Percentiles rank a stretch among this genome's conserved stretches.
Evolutionary conservation across 92 coral and sea anemone species (phyloP).

Genomic region (Pocillopora meandrina): DNA sequence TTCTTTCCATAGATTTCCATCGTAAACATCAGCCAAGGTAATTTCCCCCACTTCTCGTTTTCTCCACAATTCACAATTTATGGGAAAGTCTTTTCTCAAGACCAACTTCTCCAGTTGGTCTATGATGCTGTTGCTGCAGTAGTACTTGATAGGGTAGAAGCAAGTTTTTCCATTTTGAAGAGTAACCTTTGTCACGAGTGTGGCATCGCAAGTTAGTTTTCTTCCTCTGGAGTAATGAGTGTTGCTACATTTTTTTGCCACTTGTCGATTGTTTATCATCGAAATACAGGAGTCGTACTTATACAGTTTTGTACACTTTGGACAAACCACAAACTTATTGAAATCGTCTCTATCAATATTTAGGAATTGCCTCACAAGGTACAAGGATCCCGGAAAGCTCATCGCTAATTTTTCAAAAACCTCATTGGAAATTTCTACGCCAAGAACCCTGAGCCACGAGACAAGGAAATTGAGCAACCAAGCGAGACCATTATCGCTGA

Average conservation of each 20-base stretch:
- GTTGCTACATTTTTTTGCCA: slow-evolving; percentile 41
- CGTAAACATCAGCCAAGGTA: slow-evolving; percentile 45
- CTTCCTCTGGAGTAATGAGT: slow-evolving; percentile 38
- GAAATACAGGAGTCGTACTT: slow-evolving; percentile 41
- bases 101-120: slow-evolving; percentile 49
- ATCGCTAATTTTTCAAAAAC: slow-evolving; percentile 35
- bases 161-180: slow-evolving; percentile 34
- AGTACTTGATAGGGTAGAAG: slow-evolving; percentile 59
- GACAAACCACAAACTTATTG: slow-evolving; percentile 64
- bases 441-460: slow-evolving; percentile 61
- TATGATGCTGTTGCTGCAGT: slow-evolving; percentile 58
- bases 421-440: slow-evolving; percentile 54
- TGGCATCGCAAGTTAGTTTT: slow-evolving; percentile 24
- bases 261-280: slow-evolving; percentile 38
- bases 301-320: slow-evolving; percentile 53
- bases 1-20: slow-evolving; percentile 58
- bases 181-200: slow-evolving; percentile 27
- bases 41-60: slow-evolving; percentile 6
- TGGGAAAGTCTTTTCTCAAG: slow-evolving; percentile 34
- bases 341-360: slow-evolving; percentile 59
- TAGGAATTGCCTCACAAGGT: slow-evolving; percentile 38
- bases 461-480: slow-evolving; percentile 65
- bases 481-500: slow-evolving; percentile 74
- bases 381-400: slow-evolving; percentile 56
- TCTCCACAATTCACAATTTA: slow-evolving; percentile 48